Percentiles rank a stretch among this genome's conserved stretches.
These are phyloP conservation scores for Pseudonaja textilis DNA, from an alignment of 2,113 vertebrate species.

Conservation along the genomic window DNA sequence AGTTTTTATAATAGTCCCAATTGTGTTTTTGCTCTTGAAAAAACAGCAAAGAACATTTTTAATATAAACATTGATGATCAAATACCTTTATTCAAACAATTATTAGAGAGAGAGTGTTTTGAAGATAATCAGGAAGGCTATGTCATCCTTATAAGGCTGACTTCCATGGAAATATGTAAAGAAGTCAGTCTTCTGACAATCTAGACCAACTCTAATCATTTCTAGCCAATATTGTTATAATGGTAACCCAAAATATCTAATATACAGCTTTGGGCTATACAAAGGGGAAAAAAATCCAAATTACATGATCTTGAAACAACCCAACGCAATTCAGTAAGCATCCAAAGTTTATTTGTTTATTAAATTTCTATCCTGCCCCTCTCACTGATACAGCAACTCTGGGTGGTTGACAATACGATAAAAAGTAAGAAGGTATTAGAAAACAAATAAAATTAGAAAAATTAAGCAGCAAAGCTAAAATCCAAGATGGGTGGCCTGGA, in stretches of 20 bases:
- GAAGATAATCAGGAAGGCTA: conserved; percentile 12
- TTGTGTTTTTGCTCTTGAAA: neutral
- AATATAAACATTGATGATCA: neutral
- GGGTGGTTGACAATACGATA: neutral
- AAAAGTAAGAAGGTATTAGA: neutral
- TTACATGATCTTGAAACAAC: neutral
- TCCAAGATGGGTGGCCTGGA: neutral
- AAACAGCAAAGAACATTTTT: neutral
- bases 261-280: neutral
- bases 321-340: conserved; percentile 3
- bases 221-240: neutral
- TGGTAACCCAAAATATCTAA: neutral
- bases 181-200: neutral
- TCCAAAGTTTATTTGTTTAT: neutral
- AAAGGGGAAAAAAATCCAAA: neutral
- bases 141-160: neutral
- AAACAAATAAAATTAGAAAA: neutral
- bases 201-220: neutral
- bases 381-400: neutral
- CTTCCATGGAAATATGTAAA: neutral
- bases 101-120: conserved; percentile 27
- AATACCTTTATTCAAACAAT: neutral
- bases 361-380: neutral
- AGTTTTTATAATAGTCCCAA: neutral
- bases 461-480: neutral